phyloP scores from a whole-genome alignment of 2,113 vertebrate species.

The Hemibagrus wyckioides region DNA sequence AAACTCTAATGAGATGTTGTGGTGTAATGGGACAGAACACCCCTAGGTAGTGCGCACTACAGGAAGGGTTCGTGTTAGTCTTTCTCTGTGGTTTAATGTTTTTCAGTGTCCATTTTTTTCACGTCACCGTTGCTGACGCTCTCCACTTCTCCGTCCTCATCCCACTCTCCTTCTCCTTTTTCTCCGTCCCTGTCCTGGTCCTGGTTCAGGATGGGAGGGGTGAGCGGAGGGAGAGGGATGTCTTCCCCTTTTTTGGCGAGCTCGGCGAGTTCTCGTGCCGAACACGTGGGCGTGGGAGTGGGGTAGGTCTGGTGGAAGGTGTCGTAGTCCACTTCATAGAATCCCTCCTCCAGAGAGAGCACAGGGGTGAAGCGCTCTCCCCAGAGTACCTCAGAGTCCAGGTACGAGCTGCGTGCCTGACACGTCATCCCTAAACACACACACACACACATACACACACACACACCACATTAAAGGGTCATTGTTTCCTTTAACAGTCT shows the following conservation, averaged over 20 bases:
- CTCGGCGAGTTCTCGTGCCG: slow-evolving; percentile 75
- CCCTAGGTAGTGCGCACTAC: slow-evolving; percentile 18
- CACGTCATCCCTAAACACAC: slow-evolving; percentile 79
- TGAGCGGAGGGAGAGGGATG: slow-evolving; percentile 52
- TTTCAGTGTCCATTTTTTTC: slow-evolving; percentile 52
- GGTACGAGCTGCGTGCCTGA: slow-evolving; percentile 82
- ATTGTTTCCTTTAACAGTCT: too few relatives aligned
- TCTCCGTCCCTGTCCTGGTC: slow-evolving; percentile 1
- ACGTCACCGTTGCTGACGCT: slow-evolving; percentile 58
- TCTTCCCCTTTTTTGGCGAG: slow-evolving; percentile 59
- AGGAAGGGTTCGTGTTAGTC: neutral
- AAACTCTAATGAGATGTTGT: neutral
- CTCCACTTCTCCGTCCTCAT: slow-evolving; percentile 41
- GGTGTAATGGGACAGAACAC: neutral
- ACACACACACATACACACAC: slow-evolving; percentile 1
- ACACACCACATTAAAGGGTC: neutral
- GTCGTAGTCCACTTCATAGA: slow-evolving; percentile 84
- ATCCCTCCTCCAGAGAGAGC: slow-evolving; percentile 79
- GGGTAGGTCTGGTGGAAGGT: slow-evolving; percentile 83
- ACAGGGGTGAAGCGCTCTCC: slow-evolving; percentile 82
- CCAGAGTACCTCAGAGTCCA: slow-evolving; percentile 82
- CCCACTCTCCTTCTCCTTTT: slow-evolving; percentile 1
- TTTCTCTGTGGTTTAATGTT: slow-evolving; percentile 24
- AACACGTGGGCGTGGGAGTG: slow-evolving; percentile 80
- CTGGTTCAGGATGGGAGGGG: slow-evolving; percentile 22